Evolutionary conservation across 2,888 invertebrate species (phyloP).

Genomic region (Neocrepidodera transversa): DNA sequence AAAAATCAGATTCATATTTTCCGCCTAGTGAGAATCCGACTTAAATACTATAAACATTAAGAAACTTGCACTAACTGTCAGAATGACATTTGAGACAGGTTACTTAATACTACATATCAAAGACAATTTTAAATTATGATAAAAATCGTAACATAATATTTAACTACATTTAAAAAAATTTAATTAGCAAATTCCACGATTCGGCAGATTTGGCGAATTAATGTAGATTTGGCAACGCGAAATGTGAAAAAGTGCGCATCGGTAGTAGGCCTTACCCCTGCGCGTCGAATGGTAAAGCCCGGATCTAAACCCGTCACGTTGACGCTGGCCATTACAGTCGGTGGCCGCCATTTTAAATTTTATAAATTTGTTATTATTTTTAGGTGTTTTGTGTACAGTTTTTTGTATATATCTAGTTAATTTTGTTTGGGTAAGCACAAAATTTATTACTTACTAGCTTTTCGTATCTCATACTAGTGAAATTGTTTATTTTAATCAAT

Average conservation of each 20-base stretch:
- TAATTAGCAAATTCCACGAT: too few species aligned
- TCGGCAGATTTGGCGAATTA: slow-evolving; percentile 7
- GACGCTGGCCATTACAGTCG: slow-evolving; percentile 59
- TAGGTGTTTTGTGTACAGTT: slow-evolving; percentile 49
- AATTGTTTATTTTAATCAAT: not conserved
- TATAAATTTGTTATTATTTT: slow-evolving; percentile 51
- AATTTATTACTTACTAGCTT: slow-evolving; percentile 8
- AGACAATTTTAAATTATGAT: too few species aligned
- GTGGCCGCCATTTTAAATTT: slow-evolving; percentile 58
- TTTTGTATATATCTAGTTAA: slow-evolving; percentile 43
- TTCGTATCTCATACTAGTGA: not conserved
- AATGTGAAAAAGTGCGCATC: slow-evolving; percentile 44
- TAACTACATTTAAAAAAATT: too few species aligned
- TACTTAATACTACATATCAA: too few species aligned
- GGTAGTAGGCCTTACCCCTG: slow-evolving; percentile 63
- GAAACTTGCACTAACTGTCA: too few species aligned
- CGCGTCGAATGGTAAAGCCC: slow-evolving; percentile 82
- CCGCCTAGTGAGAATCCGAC: too few species aligned
- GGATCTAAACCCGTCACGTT: slow-evolving; percentile 63
- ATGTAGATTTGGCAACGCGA: slow-evolving; percentile 28
- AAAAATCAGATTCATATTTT: too few species aligned
- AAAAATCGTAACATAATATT: too few species aligned
- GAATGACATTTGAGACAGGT: too few species aligned
- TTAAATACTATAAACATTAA: too few species aligned
- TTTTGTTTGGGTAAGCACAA: slow-evolving; percentile 37